A percentile compares a stretch with the other conserved stretches of the same genome.
phyloP scores from a whole-genome alignment of 2,888 invertebrate genomes.

The Alviniconcha strummeri region DNA sequence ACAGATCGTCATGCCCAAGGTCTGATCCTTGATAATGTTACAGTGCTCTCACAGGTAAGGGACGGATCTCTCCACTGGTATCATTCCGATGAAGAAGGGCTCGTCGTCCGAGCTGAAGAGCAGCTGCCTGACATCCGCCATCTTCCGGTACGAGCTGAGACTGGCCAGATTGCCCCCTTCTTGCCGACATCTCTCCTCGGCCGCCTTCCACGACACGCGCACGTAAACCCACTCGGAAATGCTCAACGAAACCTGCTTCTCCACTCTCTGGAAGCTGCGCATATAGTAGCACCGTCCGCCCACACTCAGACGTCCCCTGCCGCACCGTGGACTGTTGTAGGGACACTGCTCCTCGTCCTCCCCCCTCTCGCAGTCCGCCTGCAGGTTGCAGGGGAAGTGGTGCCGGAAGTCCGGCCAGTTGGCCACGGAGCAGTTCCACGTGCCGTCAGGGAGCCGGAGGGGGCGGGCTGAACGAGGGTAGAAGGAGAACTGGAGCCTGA shows the following conservation, averaged over 20 bases:
- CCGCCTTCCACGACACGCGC: neutral
- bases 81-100: neutral
- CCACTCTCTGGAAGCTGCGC: neutral
- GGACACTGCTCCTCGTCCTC: constrained; percentile 3
- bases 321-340: neutral
- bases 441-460: neutral
- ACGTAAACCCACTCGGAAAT: too few species aligned
- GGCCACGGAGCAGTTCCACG: constrained; percentile 4
- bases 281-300: neutral
- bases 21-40: neutral
- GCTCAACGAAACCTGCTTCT: too few species aligned
- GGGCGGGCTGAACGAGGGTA: neutral
- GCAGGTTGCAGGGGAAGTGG: constrained; percentile 3
- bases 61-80: neutral
- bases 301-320: neutral
- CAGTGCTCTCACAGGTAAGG: neutral
- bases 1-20: too few species aligned
- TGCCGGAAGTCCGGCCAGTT: neutral
- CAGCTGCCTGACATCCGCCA: neutral
- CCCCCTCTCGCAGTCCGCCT: neutral
- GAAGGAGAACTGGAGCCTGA: neutral
- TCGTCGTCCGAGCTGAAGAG: neutral
- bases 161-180: constrained; percentile 14
- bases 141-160: neutral
- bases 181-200: neutral